phyloP scores from a whole-genome alignment of 1,140 invertebrate species.

The Leptinotarsa texana region DNA sequence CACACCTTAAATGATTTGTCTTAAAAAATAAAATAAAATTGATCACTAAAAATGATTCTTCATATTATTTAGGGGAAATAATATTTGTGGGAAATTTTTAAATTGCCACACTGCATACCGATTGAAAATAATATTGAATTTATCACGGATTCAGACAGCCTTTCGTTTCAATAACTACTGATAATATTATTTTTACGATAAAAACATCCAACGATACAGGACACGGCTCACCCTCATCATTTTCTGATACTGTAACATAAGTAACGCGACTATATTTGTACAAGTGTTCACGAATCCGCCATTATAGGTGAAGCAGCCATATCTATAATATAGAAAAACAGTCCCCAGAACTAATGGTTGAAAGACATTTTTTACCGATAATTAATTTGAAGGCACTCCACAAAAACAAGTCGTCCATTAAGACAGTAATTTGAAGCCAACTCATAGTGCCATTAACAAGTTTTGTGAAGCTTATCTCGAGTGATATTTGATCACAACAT shows the following conservation, averaged over 20 bases:
- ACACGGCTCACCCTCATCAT: not conserved
- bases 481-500: slow-evolving; percentile 55
- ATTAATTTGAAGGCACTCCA: slow-evolving; percentile 54
- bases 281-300: slow-evolving; percentile 35
- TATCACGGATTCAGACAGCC: too few species aligned
- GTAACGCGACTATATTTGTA: slow-evolving; percentile 35
- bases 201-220: too few species aligned
- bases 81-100: too few species aligned
- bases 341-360: slow-evolving; percentile 45
- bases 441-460: slow-evolving; percentile 51
- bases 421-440: slow-evolving; percentile 51
- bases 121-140: too few species aligned
- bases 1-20: too few species aligned
- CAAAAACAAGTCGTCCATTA: slow-evolving; percentile 56
- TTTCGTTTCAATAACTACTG: too few species aligned
- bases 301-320: slow-evolving; percentile 35
- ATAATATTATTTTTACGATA: too few species aligned
- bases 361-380: slow-evolving; percentile 47
- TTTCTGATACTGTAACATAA: not conserved
- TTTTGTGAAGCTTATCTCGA: slow-evolving; percentile 47
- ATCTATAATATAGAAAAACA: slow-evolving; percentile 40
- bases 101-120: too few species aligned
- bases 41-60: too few species aligned
- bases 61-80: too few species aligned
- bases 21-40: too few species aligned